Evolutionary conservation across 2,888 invertebrate species (phyloP), one percentile per base, ranked within the genome.

Genomic region (Aphodius sticticus): DNA sequence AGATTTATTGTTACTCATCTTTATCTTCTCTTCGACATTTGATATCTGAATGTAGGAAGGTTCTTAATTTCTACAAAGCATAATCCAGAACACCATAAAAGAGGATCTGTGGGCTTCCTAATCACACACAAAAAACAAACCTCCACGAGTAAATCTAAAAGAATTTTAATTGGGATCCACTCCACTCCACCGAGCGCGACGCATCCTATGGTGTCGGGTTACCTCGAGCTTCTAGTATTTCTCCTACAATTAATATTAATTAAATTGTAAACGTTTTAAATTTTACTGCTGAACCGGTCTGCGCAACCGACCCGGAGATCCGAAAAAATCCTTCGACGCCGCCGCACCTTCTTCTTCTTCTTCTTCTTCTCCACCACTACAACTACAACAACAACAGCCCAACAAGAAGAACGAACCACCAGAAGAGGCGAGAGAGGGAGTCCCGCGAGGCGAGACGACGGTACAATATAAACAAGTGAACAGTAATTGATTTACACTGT

Each of bases 401-500:
- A 26, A 2, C 26, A 26, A 26, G 26, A 26, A 26, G 26, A 26
- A 26, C 26, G 26, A 26, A 26, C 26, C 26, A 26, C 26, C 26
- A 26, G 26, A 53, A 53, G 53, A 53, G 53, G 53, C 12, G 53
- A 12, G 26, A 12, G 53, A 53, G 71, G 74, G 74, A 12, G n/a
- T 74, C n/a, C 16, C 12, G 71, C 35, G 71, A 71, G 71, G 35
- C 26, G 12, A n/a, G n/a, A 37, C 76, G 78, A 81, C 81, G 81
- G 76, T 81, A 79, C 78, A 81, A 81, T 81, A 81, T 81, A 81
- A 81, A 81, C 81, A 81, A 81, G 81, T 81, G 81, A 81, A 81
- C 81, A 76, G 81, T 82, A 82, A 82, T 82, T 82, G 82, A 82
- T 82, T 82, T 81, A 82, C 82, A 82, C 81, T 80, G 79, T 81